Percentiles rank a stretch among this genome's conserved stretches.
These are phyloP conservation scores for Mesorhabditis sp. DNA, from an alignment of 2,888 invertebrate species.

Conservation along the genomic window DNA sequence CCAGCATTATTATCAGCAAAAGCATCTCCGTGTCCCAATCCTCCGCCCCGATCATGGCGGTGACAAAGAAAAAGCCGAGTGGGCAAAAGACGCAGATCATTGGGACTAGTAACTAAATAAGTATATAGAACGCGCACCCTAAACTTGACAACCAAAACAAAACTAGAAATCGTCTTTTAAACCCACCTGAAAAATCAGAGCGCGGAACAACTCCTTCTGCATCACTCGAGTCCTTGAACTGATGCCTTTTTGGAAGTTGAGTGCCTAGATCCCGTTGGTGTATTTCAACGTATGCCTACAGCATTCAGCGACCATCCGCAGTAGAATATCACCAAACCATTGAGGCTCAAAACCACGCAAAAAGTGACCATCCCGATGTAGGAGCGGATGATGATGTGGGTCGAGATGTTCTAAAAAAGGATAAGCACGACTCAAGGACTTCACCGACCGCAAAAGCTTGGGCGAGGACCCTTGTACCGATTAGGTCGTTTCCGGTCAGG, in stretches of 20 bases:
- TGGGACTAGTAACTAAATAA: background rate
- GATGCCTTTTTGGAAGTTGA: background rate
- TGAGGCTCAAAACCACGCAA: background rate
- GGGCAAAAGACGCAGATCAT: background rate
- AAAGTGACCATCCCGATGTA: background rate
- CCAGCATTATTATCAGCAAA: background rate
- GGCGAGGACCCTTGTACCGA: background rate
- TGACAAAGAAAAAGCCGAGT: background rate
- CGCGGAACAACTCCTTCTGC: background rate
- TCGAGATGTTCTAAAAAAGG: background rate
- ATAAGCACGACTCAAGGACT: no score
- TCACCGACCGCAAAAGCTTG: background rate
- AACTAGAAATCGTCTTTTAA: no score
- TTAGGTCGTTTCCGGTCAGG: background rate
- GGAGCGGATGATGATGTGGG: background rate
- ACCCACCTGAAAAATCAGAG: background rate
- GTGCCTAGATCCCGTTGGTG: no score
- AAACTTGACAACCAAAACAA: background rate
- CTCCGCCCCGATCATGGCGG: background rate
- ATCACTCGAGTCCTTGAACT: background rate
- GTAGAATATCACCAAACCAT: background rate
- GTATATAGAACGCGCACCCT: background rate
- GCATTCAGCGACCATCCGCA: background rate
- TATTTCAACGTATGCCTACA: background rate
- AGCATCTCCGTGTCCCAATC: background rate